phyloP scores from a whole-genome alignment of 2,113 vertebrate species.

The Nerophis ophidion region DNA sequence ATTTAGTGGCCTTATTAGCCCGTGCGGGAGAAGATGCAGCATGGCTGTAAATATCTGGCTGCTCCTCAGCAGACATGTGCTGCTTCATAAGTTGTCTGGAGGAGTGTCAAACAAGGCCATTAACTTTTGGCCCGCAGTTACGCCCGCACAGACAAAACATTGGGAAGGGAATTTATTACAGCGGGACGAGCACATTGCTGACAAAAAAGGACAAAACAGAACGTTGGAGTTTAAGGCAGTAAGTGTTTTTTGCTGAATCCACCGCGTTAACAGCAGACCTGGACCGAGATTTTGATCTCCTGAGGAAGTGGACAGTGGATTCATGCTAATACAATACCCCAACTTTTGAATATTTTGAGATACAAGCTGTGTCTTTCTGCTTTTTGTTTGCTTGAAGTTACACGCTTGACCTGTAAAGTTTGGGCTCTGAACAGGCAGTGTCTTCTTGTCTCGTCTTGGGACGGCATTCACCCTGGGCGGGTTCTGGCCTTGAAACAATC shows the following conservation, averaged over 20 bases:
- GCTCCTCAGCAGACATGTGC: slow-evolving; percentile 21
- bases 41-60: slow-evolving; percentile 42
- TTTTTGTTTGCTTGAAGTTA: too few relatives aligned
- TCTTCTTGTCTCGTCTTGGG: too few relatives aligned
- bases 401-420: too few relatives aligned
- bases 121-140: slow-evolving; percentile 7
- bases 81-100: slow-evolving; percentile 25
- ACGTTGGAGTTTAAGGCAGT: slow-evolving; percentile 8
- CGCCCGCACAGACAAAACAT: slow-evolving; percentile 9
- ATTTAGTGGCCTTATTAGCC: slow-evolving; percentile 49
- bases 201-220: slow-evolving; percentile 10
- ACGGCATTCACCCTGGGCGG: too few relatives aligned
- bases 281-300: too few relatives aligned
- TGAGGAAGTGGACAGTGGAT: too few relatives aligned
- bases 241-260: background rate
- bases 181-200: background rate
- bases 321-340: too few relatives aligned
- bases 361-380: too few relatives aligned
- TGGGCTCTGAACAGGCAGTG: too few relatives aligned
- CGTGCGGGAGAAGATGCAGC: slow-evolving; percentile 7
- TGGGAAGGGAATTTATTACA: slow-evolving; percentile 8
- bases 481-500: too few relatives aligned
- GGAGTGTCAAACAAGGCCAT: slow-evolving; percentile 20
- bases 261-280: background rate
- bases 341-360: too few relatives aligned